These are phyloP conservation scores for Drosophila flavopinicola DNA, from an alignment of 2,888 invertebrate species.

Conservation along the genomic window DNA sequence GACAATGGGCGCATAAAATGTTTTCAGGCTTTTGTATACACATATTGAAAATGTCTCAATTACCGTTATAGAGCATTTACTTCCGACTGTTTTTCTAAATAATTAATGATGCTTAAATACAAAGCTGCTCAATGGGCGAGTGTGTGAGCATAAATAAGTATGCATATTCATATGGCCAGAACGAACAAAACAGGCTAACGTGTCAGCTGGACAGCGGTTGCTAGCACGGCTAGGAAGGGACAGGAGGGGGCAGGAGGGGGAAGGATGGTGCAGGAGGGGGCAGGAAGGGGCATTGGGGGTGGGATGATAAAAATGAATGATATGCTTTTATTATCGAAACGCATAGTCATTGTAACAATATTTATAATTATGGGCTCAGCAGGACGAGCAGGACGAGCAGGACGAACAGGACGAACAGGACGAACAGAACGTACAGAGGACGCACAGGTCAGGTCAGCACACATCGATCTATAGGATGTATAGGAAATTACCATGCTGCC, in stretches of 20 bases:
- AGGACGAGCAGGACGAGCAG: slow-evolving; percentile 3
- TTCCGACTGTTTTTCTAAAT: slow-evolving; percentile 78
- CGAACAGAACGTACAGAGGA: slow-evolving; percentile 5
- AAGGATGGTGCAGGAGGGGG: too few species aligned
- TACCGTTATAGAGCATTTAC: slow-evolving; percentile 75
- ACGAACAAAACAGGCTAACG: slow-evolving; percentile 35
- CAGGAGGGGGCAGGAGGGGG: too few species aligned
- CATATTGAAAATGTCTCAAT: slow-evolving; percentile 81
- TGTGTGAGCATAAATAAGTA: slow-evolving; percentile 56
- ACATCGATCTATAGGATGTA: slow-evolving; percentile 17
- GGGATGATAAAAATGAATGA: slow-evolving; percentile 78
- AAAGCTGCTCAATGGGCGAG: slow-evolving; percentile 24
- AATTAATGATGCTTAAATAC: slow-evolving; percentile 79
- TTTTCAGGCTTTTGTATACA: slow-evolving; percentile 46
- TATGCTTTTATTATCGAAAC: slow-evolving; percentile 78
- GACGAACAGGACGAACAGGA: slow-evolving; percentile 4
- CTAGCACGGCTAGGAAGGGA: too few species aligned
- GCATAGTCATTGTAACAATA: slow-evolving; percentile 78
- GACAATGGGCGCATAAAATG: slow-evolving; percentile 52
- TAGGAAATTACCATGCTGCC: slow-evolving; percentile 6
- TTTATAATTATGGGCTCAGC: slow-evolving; percentile 72
- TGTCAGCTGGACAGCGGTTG: slow-evolving; percentile 47
- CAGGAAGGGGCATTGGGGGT: slow-evolving; percentile 7
- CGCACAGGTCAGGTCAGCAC: slow-evolving; percentile 28
- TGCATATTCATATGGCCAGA: slow-evolving; percentile 46